phyloP scores from a whole-genome alignment of 37 sponge, comb jelly and placozoan genomes.

The Chondrosia reniformis region DNA sequence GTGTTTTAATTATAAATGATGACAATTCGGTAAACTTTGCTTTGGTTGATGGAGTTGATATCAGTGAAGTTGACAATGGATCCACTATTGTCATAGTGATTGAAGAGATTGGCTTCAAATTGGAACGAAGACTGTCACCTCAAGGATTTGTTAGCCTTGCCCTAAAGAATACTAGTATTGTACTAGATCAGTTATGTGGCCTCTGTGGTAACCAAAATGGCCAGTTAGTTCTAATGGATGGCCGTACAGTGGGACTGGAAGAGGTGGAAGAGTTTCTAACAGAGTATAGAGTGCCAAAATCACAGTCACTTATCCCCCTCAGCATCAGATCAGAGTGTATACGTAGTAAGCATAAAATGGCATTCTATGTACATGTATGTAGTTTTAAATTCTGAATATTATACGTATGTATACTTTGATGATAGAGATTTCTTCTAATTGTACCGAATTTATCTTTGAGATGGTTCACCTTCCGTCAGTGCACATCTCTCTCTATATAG shows the following conservation, averaged over 20 bases:
- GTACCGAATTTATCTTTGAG: too few relatives aligned
- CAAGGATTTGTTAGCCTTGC: not conserved
- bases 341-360: too few relatives aligned
- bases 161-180: not conserved
- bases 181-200: not conserved
- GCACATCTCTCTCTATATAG: too few relatives aligned
- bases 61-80: not conserved
- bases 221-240: not conserved
- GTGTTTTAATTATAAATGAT: not conserved
- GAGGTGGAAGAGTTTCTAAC: not conserved
- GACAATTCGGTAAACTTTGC: not conserved
- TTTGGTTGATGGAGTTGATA: not conserved
- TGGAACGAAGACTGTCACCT: not conserved
- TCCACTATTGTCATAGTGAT: not conserved
- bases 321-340: too few relatives aligned
- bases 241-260: not conserved
- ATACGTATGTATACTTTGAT: too few relatives aligned
- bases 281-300: not conserved
- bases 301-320: too few relatives aligned
- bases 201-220: constrained; percentile 5
- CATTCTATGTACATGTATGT: too few relatives aligned
- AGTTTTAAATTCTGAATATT: too few relatives aligned
- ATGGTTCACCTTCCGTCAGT: too few relatives aligned
- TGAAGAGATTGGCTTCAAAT: not conserved
- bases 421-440: too few relatives aligned